Percentiles rank a stretch among this genome's conserved stretches.
phyloP scores from a whole-genome alignment of 2,888 invertebrate genomes.

The Elmis aenea region DNA sequence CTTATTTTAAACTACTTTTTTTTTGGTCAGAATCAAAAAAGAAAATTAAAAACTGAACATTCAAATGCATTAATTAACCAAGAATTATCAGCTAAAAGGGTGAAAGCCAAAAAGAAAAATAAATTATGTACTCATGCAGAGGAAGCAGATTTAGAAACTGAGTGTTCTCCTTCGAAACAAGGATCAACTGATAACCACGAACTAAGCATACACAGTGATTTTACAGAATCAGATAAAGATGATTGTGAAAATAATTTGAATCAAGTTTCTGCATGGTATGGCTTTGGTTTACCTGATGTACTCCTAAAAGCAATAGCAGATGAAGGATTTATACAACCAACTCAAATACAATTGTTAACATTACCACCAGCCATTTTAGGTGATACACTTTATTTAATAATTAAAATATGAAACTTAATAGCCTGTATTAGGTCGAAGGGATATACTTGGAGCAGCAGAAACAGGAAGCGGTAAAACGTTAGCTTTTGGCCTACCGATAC shows the following conservation, averaged over 20 bases:
- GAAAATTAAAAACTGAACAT: no score
- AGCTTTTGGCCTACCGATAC: slow-evolving; percentile 93
- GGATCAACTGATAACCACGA: slow-evolving; percentile 5
- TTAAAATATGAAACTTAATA: background rate
- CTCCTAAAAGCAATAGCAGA: slow-evolving; percentile 72
- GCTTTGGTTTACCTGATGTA: slow-evolving; percentile 62
- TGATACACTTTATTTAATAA: slow-evolving; percentile 35
- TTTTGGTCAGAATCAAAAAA: no score
- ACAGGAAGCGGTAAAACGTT: slow-evolving; percentile 99
- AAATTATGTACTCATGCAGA: background rate
- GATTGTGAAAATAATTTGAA: no score
- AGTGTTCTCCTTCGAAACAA: slow-evolving; percentile 7
- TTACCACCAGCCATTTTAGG: slow-evolving; percentile 83
- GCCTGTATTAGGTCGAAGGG: slow-evolving; percentile 62
- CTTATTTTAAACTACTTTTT: no score
- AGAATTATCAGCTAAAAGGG: background rate
- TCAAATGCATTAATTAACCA: no score
- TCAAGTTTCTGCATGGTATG: slow-evolving; percentile 51
- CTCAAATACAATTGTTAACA: slow-evolving; percentile 78
- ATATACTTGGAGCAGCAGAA: slow-evolving; percentile 97
- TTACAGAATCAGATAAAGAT: background rate
- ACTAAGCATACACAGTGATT: background rate
- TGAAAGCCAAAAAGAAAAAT: slow-evolving; percentile 1
- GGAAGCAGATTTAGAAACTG: background rate
- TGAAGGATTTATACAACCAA: slow-evolving; percentile 75